Percentiles rank a stretch among this genome's conserved stretches.
Evolutionary conservation across 2,113 vertebrate genomes (phyloP).

Genomic region (Esox niger): DNA sequence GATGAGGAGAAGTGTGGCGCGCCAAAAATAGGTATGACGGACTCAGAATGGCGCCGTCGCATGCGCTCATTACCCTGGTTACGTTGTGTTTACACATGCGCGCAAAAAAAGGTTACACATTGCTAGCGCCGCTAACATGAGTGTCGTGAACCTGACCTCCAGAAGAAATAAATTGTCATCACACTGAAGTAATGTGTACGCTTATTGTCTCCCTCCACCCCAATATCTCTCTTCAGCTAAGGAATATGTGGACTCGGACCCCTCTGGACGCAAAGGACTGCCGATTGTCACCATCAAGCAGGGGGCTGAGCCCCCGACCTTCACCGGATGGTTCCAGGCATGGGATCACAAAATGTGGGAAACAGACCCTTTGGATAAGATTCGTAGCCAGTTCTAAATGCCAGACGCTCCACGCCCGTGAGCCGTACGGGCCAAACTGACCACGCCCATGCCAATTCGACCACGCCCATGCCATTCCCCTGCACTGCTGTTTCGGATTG

Average conservation of each 20-base stretch:
- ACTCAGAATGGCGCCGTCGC: no score
- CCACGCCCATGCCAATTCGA: not conserved
- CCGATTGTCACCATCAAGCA: conserved; percentile 74
- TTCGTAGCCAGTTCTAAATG: conserved; percentile 58
- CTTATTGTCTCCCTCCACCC: not conserved
- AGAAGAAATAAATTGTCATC: not conserved
- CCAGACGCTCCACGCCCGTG: not conserved
- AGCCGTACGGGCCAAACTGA: no score
- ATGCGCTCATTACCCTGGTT: no score
- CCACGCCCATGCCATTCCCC: not conserved
- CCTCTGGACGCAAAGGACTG: conserved; percentile 63
- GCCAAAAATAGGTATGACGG: conserved; percentile 68
- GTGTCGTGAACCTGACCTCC: no score
- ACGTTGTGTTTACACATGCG: no score
- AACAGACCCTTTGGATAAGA: conserved; percentile 58
- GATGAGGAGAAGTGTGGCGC: conserved; percentile 64
- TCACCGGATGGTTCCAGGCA: conserved; percentile 79
- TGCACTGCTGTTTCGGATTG: conserved; percentile 11
- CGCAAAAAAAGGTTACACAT: no score
- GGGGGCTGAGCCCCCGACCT: conserved; percentile 70
- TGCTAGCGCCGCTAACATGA: no score
- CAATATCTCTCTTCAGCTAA: conserved; percentile 53
- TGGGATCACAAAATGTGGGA: conserved; percentile 78
- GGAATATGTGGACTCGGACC: conserved; percentile 71
- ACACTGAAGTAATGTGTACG: not conserved